Conservation (phyloP, 1,140 invertebrate genomes). For the Colletes latitarsis region DNA sequence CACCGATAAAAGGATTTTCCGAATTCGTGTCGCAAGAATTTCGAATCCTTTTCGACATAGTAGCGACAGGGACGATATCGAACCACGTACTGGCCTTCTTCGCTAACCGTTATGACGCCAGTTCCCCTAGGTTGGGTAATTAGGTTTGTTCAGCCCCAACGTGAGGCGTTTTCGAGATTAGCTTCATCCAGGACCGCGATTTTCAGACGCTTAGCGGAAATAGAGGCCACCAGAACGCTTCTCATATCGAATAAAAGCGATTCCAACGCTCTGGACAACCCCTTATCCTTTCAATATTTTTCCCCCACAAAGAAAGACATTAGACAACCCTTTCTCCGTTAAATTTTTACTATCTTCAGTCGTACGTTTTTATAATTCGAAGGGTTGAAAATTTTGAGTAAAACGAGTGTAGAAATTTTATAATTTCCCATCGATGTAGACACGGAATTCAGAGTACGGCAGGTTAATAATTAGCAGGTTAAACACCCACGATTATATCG, state of each 20-base stretch:
- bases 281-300: too few species aligned
- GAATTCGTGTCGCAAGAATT: slow-evolving; percentile 1
- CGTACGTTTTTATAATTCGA: not conserved
- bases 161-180: slow-evolving; percentile 26
- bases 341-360: too few species aligned
- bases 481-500: slow-evolving; percentile 5
- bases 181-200: not conserved
- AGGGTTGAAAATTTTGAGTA: too few species aligned
- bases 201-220: not conserved
- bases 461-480: slow-evolving; percentile 6
- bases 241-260: not conserved
- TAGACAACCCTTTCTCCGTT: too few species aligned
- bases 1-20: slow-evolving; percentile 5
- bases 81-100: slow-evolving; percentile 18
- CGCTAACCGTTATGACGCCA: slow-evolving; percentile 15
- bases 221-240: not conserved
- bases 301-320: too few species aligned
- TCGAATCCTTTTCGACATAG: not conserved
- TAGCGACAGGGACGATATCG: not conserved
- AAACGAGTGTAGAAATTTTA: not conserved
- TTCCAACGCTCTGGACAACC: not conserved
- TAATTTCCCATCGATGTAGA: not conserved
- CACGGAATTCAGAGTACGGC: not conserved
- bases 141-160: slow-evolving; percentile 21
- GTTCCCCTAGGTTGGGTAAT: not conserved